Conservation (phyloP, 1,140 invertebrate genomes). For the Pogonus chalceus region DNA sequence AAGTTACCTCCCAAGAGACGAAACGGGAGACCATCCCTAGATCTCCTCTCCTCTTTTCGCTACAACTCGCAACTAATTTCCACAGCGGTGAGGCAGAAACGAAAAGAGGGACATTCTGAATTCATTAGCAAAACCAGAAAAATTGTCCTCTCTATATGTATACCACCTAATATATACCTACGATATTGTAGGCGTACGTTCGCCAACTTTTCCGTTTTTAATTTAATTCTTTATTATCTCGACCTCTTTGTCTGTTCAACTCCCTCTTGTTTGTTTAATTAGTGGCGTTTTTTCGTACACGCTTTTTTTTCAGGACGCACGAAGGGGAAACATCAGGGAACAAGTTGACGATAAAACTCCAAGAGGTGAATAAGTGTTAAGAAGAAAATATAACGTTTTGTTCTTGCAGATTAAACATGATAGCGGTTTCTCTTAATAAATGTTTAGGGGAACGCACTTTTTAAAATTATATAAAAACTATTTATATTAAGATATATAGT, state of each 20-base stretch:
- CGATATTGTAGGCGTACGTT: background rate
- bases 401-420: background rate
- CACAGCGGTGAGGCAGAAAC: background rate
- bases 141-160: slow-evolving; percentile 21
- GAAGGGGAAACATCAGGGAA: background rate
- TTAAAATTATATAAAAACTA: too few relatives aligned
- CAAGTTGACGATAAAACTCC: background rate
- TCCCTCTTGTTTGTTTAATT: slow-evolving; percentile 7
- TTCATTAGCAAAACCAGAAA: slow-evolving; percentile 33
- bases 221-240: slow-evolving; percentile 25
- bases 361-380: background rate
- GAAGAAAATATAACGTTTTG: background rate
- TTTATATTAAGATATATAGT: too few relatives aligned
- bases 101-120: slow-evolving; percentile 29
- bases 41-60: slow-evolving; percentile 15
- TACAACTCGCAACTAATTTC: slow-evolving; percentile 22
- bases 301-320: too few relatives aligned
- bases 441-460: too few relatives aligned
- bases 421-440: background rate
- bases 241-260: slow-evolving; percentile 14
- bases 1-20: slow-evolving; percentile 30
- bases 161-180: slow-evolving; percentile 16
- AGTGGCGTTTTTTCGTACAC: background rate
- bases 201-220: slow-evolving; percentile 22
- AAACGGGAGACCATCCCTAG: too few relatives aligned